A percentile compares a stretch with the other conserved stretches of the same genome.
Evolutionary conservation across 2,113 vertebrate genomes (phyloP).

Genomic region (Scomber japonicus): DNA sequence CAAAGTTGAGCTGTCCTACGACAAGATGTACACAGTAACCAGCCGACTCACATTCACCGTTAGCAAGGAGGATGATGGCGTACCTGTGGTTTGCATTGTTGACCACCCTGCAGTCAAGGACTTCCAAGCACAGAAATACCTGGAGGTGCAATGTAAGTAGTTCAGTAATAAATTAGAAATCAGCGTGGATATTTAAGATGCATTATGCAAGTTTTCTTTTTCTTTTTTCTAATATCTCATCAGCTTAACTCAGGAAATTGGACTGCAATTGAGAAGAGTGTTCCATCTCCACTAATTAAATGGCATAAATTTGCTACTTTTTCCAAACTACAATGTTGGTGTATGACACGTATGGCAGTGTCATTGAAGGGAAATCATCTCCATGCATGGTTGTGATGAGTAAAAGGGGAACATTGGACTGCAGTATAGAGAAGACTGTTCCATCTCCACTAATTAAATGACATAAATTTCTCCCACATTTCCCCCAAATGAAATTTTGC

Average conservation of each 20-base stretch:
- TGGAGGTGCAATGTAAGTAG: constrained; percentile 97
- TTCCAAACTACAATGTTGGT: constrained; percentile 45
- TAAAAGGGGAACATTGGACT: constrained; percentile 41
- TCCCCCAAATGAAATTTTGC: constrained; percentile 1
- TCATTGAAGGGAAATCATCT: constrained; percentile 45
- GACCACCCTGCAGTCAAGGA: constrained; percentile 97
- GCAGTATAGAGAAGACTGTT: constrained; percentile 2
- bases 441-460: constrained; percentile 63
- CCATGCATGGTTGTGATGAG: constrained; percentile 40
- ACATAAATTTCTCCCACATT: constrained; percentile 46
- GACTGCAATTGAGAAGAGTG: constrained; percentile 23
- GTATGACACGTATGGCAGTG: constrained; percentile 37
- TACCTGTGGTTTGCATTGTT: constrained; percentile 92
- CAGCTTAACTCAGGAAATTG: constrained; percentile 43
- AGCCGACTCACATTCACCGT: constrained; percentile 93
- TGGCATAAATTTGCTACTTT: constrained; percentile 52
- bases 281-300: constrained; percentile 54
- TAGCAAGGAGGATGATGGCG: constrained; percentile 91
- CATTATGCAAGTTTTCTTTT: neutral
- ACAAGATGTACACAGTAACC: constrained; percentile 94
- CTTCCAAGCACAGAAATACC: constrained; percentile 93
- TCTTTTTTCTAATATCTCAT: constrained; percentile 34
- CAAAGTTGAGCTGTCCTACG: constrained; percentile 91
- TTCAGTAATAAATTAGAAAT: constrained; percentile 28
- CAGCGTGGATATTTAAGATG: constrained; percentile 25